Evolutionary conservation across 2,113 vertebrate genomes (phyloP).

Genomic region (Prinia subflava): DNA sequence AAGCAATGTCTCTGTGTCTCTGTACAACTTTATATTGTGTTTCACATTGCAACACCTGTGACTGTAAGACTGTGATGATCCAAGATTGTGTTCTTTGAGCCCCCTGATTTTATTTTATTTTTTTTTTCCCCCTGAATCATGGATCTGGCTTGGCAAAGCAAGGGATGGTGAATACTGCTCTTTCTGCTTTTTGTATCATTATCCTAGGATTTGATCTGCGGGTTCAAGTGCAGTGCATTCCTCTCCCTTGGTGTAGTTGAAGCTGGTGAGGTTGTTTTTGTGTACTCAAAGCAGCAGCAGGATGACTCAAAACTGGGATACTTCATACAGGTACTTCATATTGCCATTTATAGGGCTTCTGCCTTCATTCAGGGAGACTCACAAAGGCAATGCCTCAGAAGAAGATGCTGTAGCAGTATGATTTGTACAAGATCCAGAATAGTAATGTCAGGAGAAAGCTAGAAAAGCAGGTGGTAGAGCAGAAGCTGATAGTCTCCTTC

Average conservation of each 20-base stretch:
- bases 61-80: not conserved
- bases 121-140: fast-evolving
- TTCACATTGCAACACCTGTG: not conserved
- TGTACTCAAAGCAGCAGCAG: not conserved
- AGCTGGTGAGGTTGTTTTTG: not conserved
- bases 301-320: not conserved
- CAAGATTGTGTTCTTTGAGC: not conserved
- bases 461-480: not conserved
- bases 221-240: not conserved
- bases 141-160: not conserved
- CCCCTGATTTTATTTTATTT: fast-evolving
- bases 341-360: not conserved
- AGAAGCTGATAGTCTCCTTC: not conserved
- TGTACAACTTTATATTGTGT: not conserved
- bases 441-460: not conserved
- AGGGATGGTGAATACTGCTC: not conserved
- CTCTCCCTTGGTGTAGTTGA: not conserved
- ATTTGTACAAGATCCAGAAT: not conserved
- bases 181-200: not conserved
- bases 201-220: not conserved
- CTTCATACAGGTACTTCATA: not conserved
- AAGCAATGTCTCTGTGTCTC: not conserved
- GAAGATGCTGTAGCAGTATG: not conserved
- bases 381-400: not conserved
- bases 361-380: not conserved